Conservation (phyloP, 2,113 vertebrate genomes). For the Sialia sialis region DNA sequence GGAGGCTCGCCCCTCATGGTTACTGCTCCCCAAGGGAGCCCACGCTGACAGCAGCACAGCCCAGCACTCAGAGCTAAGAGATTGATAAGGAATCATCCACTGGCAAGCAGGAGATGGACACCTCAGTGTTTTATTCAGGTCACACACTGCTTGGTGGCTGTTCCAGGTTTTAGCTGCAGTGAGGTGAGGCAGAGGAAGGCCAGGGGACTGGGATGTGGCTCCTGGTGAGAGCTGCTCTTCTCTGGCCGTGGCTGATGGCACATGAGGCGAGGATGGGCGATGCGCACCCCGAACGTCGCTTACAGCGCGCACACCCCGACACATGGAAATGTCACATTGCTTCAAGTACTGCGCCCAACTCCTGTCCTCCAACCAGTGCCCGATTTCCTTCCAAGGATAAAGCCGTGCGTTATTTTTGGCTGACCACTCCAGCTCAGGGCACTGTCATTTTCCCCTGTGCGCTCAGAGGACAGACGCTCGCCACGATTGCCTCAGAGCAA, state of each 20-base stretch:
- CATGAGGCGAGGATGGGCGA: fast-evolving
- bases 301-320: background rate
- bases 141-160: background rate
- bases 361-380: constrained; percentile 61
- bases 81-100: background rate
- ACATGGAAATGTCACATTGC: constrained; percentile 44
- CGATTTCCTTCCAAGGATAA: constrained; percentile 67
- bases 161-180: background rate
- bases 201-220: fast-evolving
- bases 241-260: fast-evolving
- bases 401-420: constrained; percentile 36
- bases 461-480: constrained; percentile 51
- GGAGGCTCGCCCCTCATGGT: fast-evolving
- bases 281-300: background rate
- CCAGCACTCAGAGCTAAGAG: background rate
- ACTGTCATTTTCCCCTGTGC: constrained; percentile 18
- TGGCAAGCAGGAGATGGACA: background rate
- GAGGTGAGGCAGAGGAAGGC: background rate
- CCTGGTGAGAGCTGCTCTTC: background rate
- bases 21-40: fast-evolving
- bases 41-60: fast-evolving
- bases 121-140: background rate
- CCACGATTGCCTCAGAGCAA: constrained; percentile 45
- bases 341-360: constrained; percentile 21
- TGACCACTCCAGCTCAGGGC: constrained; percentile 64